Evolutionary conservation across 2,888 invertebrate species (phyloP), one percentile per base, ranked within the genome.

Genomic region (Cheilosia scutellata): DNA sequence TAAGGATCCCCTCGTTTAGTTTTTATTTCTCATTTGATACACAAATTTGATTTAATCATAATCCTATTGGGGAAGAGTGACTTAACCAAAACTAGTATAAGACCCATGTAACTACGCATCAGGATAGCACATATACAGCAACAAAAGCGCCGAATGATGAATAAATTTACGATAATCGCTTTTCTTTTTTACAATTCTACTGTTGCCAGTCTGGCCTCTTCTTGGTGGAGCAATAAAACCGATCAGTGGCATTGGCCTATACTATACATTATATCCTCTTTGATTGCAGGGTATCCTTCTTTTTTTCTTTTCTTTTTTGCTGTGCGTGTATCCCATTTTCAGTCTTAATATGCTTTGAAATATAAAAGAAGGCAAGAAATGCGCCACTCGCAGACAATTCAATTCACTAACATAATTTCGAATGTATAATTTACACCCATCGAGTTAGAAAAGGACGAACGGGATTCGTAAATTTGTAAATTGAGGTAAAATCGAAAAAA

Each of bases 11-110:
- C 70, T 70, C 65, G 65, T 84, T 79, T 84, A 79, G 78, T 65
- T 75, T 78, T 75, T 75, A 75, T 79, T 79, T 79, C 79, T 75
- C 83, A 70, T 84, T 79, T 71, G 53, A 79, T 79, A 84, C 65
- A 79, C 75, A 79, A 84, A 84, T 84, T 84, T 84, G 83, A 84
- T 84, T 75, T 79, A 84, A 84, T 75, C 83, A 84, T 75, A 83
- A 37, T 70, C 83, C 74, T 70, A 70, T 78, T 60, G 58, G 65
- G 47, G 25, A 5, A 49, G 62, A 71, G 71, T 74, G 78, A 74
- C 78, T 75, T 79, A 53, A 58, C 47, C 42, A 60, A 58, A 83
- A 74, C 74, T 83, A 78, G 72, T 70, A n/a, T n/a, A 44, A 63
- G 74, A n/a, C 62, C 57, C 63, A 53, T 58, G 78, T 83, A 68